Evolutionary conservation across 2,797 vertebrate species (phyloP).

Genomic region (Hemibagrus guttatus): DNA sequence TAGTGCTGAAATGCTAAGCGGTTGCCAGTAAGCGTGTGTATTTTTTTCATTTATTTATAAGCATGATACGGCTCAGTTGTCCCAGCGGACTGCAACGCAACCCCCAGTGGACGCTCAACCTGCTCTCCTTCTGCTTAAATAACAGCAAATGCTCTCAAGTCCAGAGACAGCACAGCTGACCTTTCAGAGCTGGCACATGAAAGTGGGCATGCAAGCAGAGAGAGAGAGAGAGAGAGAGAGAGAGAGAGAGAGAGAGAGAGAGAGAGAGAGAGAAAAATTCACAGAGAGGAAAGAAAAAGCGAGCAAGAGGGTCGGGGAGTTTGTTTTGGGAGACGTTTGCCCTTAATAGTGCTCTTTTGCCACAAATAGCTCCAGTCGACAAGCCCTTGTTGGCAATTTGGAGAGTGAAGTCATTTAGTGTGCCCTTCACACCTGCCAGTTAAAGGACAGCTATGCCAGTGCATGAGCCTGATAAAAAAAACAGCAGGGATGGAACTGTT

Average conservation of each 20-base stretch:
- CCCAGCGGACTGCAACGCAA: conserved; percentile 23
- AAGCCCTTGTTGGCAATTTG: conserved; percentile 31
- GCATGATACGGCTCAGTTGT: conserved; percentile 20
- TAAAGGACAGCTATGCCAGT: conserved; percentile 14
- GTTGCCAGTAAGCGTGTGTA: conserved; percentile 20
- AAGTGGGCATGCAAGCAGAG: conserved; percentile 60
- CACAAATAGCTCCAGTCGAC: conserved; percentile 47
- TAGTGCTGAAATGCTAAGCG: conserved; percentile 26
- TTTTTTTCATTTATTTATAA: conserved; percentile 32
- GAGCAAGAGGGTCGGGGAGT: background rate
- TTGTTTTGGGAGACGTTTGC: conserved; percentile 19
- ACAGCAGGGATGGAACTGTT: background rate
- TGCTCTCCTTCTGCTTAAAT: conserved; percentile 52
- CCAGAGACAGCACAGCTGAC: conserved; percentile 52
- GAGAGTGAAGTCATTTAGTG: conserved; percentile 20
- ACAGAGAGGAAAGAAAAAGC: background rate
- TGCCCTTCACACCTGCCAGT: conserved; percentile 37
- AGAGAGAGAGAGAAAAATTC: background rate
- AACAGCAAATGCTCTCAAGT: conserved; percentile 37
- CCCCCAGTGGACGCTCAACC: conserved; percentile 33
- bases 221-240: conserved; percentile 12
- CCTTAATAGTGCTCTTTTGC: conserved; percentile 45
- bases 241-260: background rate
- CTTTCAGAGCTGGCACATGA: conserved; percentile 64
- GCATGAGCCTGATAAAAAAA: background rate